Evolutionary conservation across 2,113 vertebrate species (phyloP).

Genomic region (Paradisaea rubra): DNA sequence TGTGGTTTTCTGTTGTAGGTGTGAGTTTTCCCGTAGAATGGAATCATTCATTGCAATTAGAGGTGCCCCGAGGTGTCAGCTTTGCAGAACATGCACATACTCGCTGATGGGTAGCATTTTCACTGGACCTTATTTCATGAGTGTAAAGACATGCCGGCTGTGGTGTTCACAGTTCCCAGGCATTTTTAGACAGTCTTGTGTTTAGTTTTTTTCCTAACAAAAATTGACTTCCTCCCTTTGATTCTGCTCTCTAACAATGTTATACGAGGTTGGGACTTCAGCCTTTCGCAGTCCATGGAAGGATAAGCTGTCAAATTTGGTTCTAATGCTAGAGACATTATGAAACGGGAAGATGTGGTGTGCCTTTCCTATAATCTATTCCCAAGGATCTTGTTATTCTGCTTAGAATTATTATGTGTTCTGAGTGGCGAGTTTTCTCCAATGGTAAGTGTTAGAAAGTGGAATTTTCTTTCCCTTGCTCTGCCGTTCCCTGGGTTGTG

Average conservation of each 20-base stretch:
- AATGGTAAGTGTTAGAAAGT: not conserved
- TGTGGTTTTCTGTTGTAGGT: not conserved
- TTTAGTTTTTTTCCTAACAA: not conserved
- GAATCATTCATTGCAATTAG: not conserved
- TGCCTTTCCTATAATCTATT: not conserved
- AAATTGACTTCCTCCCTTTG: not conserved
- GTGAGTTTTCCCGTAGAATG: not conserved
- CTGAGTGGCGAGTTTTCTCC: not conserved
- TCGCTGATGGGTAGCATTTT: not conserved
- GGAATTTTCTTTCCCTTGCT: not conserved
- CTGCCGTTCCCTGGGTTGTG: accelerated
- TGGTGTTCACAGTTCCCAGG: not conserved
- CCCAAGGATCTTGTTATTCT: not conserved
- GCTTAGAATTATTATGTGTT: not conserved
- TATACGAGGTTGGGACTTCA: not conserved
- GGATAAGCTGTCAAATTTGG: not conserved
- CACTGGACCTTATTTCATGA: no score
- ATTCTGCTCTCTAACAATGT: not conserved
- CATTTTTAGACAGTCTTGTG: no score
- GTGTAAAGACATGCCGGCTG: no score
- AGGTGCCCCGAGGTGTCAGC: no score
- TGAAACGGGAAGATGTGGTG: not conserved
- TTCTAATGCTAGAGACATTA: not conserved
- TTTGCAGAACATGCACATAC: accelerated
- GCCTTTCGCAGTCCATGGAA: not conserved